These are phyloP conservation scores for Butastur rufipennis DNA, from an alignment of 2,113 vertebrate genomes.

Conservation along the genomic window DNA sequence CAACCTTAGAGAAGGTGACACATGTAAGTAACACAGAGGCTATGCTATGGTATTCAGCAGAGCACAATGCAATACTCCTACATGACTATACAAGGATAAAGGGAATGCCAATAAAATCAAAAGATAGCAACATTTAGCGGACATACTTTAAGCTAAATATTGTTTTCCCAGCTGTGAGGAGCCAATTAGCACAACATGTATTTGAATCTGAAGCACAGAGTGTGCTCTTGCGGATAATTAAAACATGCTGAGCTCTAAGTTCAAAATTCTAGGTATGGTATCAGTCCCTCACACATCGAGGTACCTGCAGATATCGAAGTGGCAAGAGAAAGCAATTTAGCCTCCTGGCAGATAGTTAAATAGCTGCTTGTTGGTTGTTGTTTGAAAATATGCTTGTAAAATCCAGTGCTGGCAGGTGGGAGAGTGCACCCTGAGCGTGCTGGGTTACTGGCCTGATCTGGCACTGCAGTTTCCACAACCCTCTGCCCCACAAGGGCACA, in stretches of 20 bases:
- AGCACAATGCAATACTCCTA: background rate
- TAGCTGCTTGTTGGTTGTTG: background rate
- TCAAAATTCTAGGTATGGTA: slow-evolving; percentile 12
- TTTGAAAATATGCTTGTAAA: background rate
- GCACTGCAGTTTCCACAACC: background rate
- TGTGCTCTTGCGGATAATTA: background rate
- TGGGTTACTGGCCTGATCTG: background rate
- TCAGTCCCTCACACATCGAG: background rate
- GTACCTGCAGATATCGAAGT: background rate
- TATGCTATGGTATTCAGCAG: accelerated
- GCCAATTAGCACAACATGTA: background rate
- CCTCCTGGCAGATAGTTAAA: background rate
- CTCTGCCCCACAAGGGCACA: background rate
- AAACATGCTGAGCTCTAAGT: background rate
- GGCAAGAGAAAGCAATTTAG: background rate
- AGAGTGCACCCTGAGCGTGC: background rate
- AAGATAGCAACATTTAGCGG: background rate
- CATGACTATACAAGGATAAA: background rate
- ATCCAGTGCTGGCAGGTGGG: background rate
- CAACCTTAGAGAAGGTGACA: background rate
- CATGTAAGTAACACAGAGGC: background rate
- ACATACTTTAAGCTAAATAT: background rate
- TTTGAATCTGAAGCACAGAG: background rate
- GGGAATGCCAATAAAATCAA: background rate
- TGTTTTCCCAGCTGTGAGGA: background rate